Evolutionary conservation across 2,113 vertebrate species (phyloP).

Genomic region (Seriola rivoliana): DNA sequence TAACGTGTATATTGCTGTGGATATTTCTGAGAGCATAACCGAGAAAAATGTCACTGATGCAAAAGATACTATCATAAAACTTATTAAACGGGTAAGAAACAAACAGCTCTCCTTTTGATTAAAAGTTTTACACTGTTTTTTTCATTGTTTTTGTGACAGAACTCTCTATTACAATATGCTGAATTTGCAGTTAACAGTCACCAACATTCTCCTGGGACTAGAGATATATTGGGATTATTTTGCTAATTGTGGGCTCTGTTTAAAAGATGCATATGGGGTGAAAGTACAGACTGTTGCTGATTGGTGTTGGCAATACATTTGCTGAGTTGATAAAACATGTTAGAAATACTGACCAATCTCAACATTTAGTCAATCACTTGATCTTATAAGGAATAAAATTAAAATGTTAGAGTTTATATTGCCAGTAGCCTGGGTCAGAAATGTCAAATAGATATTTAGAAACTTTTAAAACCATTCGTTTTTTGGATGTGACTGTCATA

Average conservation of each 20-base stretch:
- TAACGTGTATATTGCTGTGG: constrained; percentile 84
- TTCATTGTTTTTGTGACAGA: no score
- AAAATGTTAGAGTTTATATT: neutral
- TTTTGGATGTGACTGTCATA: neutral
- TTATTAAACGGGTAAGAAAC: constrained; percentile 79
- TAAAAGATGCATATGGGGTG: constrained; percentile 19
- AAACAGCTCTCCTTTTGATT: neutral
- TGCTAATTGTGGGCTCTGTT: constrained; percentile 43
- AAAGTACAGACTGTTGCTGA: constrained; percentile 37
- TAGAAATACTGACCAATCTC: constrained; percentile 5
- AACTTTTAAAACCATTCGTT: no score
- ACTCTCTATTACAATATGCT: no score
- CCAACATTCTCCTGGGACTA: constrained; percentile 26
- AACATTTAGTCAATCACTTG: constrained; percentile 41
- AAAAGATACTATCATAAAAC: constrained; percentile 38
- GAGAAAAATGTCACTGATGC: neutral
- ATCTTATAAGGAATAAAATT: constrained; percentile 3
- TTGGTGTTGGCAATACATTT: constrained; percentile 44
- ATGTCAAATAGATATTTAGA: neutral
- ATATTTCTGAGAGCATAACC: constrained; percentile 81
- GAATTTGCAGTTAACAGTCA: constrained; percentile 6
- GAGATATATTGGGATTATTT: constrained; percentile 23
- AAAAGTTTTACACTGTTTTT: neutral
- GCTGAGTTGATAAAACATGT: constrained; percentile 49
- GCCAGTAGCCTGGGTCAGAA: neutral